Conservation (phyloP, 2,888 invertebrate species). For the Pollenia amentaria region DNA sequence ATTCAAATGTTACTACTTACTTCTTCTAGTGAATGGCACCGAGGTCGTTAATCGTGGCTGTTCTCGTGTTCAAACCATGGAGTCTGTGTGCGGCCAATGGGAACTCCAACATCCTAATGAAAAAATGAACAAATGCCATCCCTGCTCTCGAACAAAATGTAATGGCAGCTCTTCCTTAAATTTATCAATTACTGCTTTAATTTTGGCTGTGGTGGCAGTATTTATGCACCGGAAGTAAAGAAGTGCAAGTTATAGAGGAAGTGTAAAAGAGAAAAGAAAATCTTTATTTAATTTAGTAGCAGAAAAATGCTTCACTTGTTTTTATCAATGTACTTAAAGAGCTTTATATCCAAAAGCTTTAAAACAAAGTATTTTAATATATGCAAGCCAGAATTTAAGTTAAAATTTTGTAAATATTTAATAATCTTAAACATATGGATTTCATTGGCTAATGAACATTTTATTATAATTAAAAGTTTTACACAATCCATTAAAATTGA, state of each 20-base stretch:
- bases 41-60: constrained; percentile 79
- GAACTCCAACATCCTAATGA: constrained; percentile 67
- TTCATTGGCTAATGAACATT: too few relatives aligned
- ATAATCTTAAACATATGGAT: too few relatives aligned
- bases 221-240: constrained; percentile 75
- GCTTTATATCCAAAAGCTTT: constrained; percentile 28
- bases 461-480: too few relatives aligned
- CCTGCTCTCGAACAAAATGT: constrained; percentile 80
- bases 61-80: constrained; percentile 77
- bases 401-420: background rate
- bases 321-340: constrained; percentile 15
- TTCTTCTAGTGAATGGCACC: constrained; percentile 76
- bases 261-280: constrained; percentile 5
- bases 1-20: too few relatives aligned
- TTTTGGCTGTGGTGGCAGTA: constrained; percentile 78
- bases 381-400: background rate
- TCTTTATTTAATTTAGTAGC: background rate
- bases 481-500: too few relatives aligned
- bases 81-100: constrained; percentile 78
- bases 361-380: constrained; percentile 47
- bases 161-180: constrained; percentile 79
- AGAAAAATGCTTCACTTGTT: background rate
- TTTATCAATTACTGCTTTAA: constrained; percentile 78
- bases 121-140: constrained; percentile 77
- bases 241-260: background rate